These are phyloP conservation scores for Cephus rjabovi DNA, from an alignment of 2,888 invertebrate species.

Conservation along the genomic window DNA sequence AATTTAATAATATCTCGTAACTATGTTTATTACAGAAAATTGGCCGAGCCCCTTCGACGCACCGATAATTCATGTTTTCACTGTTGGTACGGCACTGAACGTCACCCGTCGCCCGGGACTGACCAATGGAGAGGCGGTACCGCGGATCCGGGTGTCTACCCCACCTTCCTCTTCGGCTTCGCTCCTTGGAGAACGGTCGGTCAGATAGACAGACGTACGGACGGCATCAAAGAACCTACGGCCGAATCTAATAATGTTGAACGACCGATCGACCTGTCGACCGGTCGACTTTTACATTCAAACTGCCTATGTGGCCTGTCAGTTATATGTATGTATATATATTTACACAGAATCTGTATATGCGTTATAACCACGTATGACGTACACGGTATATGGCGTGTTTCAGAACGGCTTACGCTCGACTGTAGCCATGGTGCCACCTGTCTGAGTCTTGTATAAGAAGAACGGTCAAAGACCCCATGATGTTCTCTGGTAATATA, in stretches of 20 bases:
- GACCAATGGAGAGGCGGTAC: slow-evolving; percentile 40
- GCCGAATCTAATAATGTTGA: too few relatives aligned
- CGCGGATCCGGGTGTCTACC: slow-evolving; percentile 44
- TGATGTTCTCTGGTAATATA: neutral
- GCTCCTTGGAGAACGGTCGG: slow-evolving; percentile 24
- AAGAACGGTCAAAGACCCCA: slow-evolving; percentile 36
- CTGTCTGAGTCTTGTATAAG: slow-evolving; percentile 29
- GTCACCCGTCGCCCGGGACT: slow-evolving; percentile 35
- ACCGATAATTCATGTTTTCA: too few relatives aligned
- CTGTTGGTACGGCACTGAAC: slow-evolving; percentile 32
- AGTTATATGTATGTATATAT: neutral
- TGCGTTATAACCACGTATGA: neutral
- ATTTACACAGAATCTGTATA: too few relatives aligned
- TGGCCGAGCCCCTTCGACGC: neutral
- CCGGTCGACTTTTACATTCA: neutral
- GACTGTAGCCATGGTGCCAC: slow-evolving; percentile 24
- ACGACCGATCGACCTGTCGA: neutral
- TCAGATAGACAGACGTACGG: slow-evolving; percentile 4
- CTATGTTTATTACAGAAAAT: slow-evolving; percentile 4
- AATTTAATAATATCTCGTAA: neutral
- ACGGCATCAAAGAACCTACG: neutral
- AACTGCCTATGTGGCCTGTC: neutral
- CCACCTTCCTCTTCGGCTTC: slow-evolving; percentile 25
- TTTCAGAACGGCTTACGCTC: neutral
- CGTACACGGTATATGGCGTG: neutral